These are phyloP conservation scores for Sebastes iracundus DNA, from an alignment of 2,797 vertebrate genomes.

Conservation along the genomic window DNA sequence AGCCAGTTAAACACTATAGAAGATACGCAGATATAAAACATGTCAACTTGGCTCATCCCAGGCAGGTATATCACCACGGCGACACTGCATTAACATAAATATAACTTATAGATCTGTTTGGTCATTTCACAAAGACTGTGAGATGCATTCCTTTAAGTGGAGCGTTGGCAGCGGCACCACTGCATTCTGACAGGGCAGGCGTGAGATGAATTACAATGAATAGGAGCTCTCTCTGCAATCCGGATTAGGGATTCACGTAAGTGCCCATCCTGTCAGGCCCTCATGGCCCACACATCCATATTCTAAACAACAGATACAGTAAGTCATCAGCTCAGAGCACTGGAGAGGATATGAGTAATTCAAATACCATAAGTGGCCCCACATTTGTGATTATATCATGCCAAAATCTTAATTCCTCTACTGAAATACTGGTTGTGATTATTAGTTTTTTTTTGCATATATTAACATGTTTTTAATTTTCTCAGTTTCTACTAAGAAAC, in stretches of 20 bases:
- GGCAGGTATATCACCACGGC: background rate
- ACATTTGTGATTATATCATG: background rate
- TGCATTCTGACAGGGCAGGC: slow-evolving; percentile 60
- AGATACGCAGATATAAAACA: slow-evolving; percentile 17
- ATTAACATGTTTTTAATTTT: background rate
- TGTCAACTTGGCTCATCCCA: background rate
- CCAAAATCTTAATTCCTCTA: background rate
- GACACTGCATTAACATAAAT: slow-evolving; percentile 49
- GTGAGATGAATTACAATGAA: slow-evolving; percentile 73
- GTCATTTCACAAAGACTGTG: slow-evolving; percentile 25
- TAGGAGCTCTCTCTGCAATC: slow-evolving; percentile 50
- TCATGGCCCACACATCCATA: slow-evolving; percentile 31
- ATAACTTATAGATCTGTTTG: slow-evolving; percentile 28
- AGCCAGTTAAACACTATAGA: slow-evolving; percentile 6
- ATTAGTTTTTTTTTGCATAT: background rate
- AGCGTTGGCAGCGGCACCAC: slow-evolving; percentile 51
- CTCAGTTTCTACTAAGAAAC: background rate
- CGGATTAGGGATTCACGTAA: slow-evolving; percentile 64
- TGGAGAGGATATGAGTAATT: background rate
- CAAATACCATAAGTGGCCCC: background rate
- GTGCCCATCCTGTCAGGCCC: slow-evolving; percentile 37
- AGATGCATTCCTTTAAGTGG: slow-evolving; percentile 62
- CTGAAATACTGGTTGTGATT: background rate
- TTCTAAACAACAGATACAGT: slow-evolving; percentile 13
- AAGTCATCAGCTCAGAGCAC: slow-evolving; percentile 5